phyloP scores from a whole-genome alignment of 2,888 invertebrate species.

The Phaedon cochleariae region DNA sequence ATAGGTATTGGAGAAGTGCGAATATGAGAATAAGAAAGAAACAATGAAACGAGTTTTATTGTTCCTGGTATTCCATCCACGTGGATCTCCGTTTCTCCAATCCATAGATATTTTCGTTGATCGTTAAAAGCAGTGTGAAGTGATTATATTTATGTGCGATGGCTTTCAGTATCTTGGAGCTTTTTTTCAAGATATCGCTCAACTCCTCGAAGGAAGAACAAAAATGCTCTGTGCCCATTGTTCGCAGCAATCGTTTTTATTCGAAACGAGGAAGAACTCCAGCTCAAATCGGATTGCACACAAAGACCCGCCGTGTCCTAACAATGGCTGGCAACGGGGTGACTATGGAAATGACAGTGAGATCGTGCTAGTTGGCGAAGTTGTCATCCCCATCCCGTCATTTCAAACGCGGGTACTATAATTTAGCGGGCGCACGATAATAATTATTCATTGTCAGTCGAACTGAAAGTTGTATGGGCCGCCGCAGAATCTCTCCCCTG shows the following conservation, averaged over 20 bases:
- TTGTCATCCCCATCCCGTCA: conserved; percentile 42
- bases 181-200: not conserved
- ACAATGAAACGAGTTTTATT: no score
- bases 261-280: not conserved
- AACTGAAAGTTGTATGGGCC: conserved; percentile 46
- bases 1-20: no score
- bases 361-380: conserved; percentile 45
- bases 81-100: no score
- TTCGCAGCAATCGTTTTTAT: not conserved
- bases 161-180: not conserved
- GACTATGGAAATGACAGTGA: conserved; percentile 45
- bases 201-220: not conserved
- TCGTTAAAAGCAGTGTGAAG: no score
- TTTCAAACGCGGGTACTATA: conserved; percentile 44
- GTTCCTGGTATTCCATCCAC: no score
- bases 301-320: conserved; percentile 34
- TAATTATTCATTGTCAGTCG: conserved; percentile 55
- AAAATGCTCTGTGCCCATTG: not conserved
- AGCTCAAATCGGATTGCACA: not conserved
- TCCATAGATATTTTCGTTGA: no score
- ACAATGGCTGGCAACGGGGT: conserved; percentile 41
- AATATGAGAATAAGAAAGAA: no score
- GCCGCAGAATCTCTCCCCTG: conserved; percentile 58
- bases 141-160: not conserved
- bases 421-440: conserved; percentile 50